Conservation (phyloP, 2,113 vertebrate genomes). For the Carettochelys insculpta region DNA sequence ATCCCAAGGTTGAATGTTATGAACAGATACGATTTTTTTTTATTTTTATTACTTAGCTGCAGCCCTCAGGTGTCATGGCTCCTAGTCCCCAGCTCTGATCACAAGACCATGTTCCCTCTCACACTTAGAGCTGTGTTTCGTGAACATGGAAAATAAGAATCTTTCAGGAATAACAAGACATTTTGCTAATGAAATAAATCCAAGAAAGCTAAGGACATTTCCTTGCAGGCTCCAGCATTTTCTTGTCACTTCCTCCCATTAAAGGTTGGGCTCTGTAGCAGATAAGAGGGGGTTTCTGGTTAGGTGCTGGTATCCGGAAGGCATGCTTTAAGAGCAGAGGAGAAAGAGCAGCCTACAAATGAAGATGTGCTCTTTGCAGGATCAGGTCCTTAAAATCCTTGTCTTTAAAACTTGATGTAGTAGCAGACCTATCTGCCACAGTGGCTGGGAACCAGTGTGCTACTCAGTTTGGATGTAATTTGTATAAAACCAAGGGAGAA, state of each 20-base stretch:
- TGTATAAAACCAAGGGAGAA: background rate
- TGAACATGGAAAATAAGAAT: rapidly evolving
- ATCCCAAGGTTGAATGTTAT: background rate
- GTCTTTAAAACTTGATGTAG: background rate
- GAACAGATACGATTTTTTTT: background rate
- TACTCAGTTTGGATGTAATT: background rate
- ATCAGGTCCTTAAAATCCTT: background rate
- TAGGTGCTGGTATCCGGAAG: background rate
- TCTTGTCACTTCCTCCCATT: background rate
- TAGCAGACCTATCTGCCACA: background rate
- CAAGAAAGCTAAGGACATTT: background rate
- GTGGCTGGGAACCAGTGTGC: background rate
- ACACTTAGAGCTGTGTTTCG: rapidly evolving
- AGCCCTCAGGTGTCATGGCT: background rate
- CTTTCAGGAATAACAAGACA: rapidly evolving
- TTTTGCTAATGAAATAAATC: rapidly evolving
- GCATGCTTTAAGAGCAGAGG: background rate
- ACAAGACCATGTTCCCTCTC: background rate
- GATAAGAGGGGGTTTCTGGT: background rate
- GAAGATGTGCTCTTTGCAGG: background rate
- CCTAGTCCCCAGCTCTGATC: background rate
- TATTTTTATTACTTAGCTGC: background rate
- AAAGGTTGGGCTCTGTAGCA: background rate
- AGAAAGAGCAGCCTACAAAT: background rate
- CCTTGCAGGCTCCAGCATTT: background rate